Percentiles rank a stretch among this genome's conserved stretches.
Conservation (phyloP, 2,888 invertebrate species). For the Platypus cylindrus region DNA sequence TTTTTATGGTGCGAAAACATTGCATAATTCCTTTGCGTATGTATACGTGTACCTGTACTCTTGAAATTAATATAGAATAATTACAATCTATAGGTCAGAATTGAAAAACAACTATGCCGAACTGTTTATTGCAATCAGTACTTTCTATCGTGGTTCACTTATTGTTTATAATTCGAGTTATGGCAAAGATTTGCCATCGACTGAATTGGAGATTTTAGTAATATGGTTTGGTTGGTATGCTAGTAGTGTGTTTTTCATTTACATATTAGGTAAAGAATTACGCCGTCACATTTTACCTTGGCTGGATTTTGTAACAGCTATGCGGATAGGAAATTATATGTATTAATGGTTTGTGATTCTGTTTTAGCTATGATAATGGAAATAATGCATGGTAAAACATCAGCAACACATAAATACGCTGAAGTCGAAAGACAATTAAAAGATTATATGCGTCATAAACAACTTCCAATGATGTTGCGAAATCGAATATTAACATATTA, state of each 20-base stretch:
- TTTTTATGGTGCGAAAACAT: background rate
- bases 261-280: constrained; percentile 20
- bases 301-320: too few species aligned
- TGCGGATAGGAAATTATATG: too few species aligned
- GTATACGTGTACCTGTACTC: background rate
- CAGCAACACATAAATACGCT: constrained; percentile 36
- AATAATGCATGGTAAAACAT: constrained; percentile 31
- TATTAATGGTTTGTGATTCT: too few species aligned
- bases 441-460: constrained; percentile 46
- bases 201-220: constrained; percentile 18
- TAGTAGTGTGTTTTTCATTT: constrained; percentile 21
- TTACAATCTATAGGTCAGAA: constrained; percentile 5
- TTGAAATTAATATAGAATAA: background rate
- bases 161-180: constrained; percentile 22
- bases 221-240: constrained; percentile 24
- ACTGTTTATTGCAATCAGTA: constrained; percentile 10
- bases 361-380: constrained; percentile 27
- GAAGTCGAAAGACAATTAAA: constrained; percentile 42
- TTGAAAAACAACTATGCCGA: constrained; percentile 2
- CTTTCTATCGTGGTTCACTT: constrained; percentile 21
- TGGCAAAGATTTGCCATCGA: constrained; percentile 18
- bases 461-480: constrained; percentile 41
- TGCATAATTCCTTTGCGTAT: background rate
- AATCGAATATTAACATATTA: constrained; percentile 45
- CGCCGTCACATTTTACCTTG: too few species aligned